phyloP scores from a whole-genome alignment of 2,113 vertebrate species.

The Genyomyrus donnyi region DNA sequence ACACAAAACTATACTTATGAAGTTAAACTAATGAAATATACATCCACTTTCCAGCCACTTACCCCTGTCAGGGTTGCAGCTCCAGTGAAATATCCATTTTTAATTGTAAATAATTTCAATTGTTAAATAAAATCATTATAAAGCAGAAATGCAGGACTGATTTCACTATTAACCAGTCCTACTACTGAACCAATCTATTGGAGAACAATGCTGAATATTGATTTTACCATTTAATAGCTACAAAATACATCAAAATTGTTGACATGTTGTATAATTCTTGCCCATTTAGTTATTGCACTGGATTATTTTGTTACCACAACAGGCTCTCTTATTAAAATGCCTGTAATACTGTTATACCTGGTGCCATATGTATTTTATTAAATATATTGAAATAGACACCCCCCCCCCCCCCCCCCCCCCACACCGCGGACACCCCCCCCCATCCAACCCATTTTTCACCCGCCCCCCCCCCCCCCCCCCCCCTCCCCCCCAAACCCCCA shows the following conservation, averaged over 20 bases:
- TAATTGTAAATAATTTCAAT: neutral
- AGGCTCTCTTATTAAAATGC: neutral
- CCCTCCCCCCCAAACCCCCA: no score
- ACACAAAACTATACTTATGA: neutral
- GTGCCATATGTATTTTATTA: neutral
- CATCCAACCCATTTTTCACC: no score
- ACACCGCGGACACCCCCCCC: no score
- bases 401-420: no score
- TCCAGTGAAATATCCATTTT: neutral
- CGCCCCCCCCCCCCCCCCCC: no score
- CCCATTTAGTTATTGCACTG: neutral
- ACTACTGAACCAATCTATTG: neutral
- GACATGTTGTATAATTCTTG: no score
- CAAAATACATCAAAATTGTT: neutral
- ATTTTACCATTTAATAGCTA: neutral
- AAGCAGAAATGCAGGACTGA: neutral
- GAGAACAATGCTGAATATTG: neutral
- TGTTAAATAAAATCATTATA: neutral
- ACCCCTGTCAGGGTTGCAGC: neutral
- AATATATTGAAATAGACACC: neutral
- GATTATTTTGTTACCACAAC: neutral
- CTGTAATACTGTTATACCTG: neutral
- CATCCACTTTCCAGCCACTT: neutral
- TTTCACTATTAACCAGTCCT: neutral
- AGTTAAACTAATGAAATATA: neutral